Evolutionary conservation across 1,140 invertebrate genomes (phyloP).

Genomic region (Calephelis virginiensis): DNA sequence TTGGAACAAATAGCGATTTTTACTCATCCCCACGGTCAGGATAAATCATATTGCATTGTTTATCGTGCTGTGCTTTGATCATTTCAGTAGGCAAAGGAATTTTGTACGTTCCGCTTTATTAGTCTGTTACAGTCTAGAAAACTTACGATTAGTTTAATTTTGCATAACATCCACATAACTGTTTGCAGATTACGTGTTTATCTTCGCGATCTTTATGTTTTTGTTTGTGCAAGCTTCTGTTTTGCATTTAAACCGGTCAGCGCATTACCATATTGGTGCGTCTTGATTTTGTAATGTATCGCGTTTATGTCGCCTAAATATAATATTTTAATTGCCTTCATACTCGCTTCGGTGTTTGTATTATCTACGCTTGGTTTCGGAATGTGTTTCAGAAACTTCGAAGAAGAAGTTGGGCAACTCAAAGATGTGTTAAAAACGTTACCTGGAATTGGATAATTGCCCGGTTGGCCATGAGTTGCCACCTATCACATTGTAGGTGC

Average conservation of each 20-base stretch:
- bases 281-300: not conserved
- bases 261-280: not conserved
- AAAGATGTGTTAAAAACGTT: too few relatives aligned
- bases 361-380: too few relatives aligned
- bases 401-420: too few relatives aligned
- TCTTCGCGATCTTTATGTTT: slow-evolving; percentile 7
- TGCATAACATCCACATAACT: slow-evolving; percentile 15
- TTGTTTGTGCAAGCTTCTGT: slow-evolving; percentile 2
- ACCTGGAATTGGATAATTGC: too few relatives aligned
- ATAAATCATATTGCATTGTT: not conserved
- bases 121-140: slow-evolving; percentile 9
- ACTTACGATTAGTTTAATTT: slow-evolving; percentile 5
- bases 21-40: not conserved
- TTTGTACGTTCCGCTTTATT: slow-evolving; percentile 5
- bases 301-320: not conserved
- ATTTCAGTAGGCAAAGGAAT: slow-evolving; percentile 4
- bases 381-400: too few relatives aligned
- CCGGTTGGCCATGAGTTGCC: too few relatives aligned
- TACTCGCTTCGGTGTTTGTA: too few relatives aligned
- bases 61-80: not conserved
- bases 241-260: slow-evolving; percentile 2
- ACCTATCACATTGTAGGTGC: too few relatives aligned
- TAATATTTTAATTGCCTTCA: too few relatives aligned
- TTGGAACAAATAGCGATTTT: too few relatives aligned
- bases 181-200: slow-evolving; percentile 7